Base-by-base conservation (phyloP, 2,797 vertebrate species). In the Anas flavirostris region DNA sequence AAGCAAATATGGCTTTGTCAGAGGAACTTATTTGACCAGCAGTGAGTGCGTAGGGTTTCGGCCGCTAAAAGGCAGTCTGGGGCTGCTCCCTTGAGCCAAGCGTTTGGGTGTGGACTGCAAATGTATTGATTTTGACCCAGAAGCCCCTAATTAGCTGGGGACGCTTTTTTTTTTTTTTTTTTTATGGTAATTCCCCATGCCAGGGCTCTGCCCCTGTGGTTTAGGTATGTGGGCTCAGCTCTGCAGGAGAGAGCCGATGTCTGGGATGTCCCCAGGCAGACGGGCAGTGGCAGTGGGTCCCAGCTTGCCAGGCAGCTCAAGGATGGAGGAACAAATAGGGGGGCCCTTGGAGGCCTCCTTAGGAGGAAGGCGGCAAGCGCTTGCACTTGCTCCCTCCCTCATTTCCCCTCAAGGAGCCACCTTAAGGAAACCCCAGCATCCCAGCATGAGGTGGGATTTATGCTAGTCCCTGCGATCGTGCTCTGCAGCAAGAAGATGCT, bases 231-330 rank as follows among this genome's bases (percentile, higher is more conserved):
- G 7, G 44, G 52, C 86, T 90, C 35, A 46, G 77, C 37, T 7
- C 58, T 53, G 66, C 2, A 2, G 62, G 44, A 76, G 67, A 55
- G 31, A 1, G 0, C 55, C 69, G 81, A 53, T 21, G 50, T 48
- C 66, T 1, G 0, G 15, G 37, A 3, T 3, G 3, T 56, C 50
- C 25, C 56, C 0, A 0, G 62, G 66, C 60, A 86, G 43, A 46
- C 0, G 3, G 50, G 21, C 76, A 46, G 41, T 3, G 12, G 41
- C 50, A 73, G 68, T 0, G 0, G 9, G 29, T 67, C 10, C 33
- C 41, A 52, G 72, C 8, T 81, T 15, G 39, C 33, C 50, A 70
- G 46, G 14, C 29, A 12, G 43, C 67, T 66, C 39, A 48, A 59
- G 53, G 55, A 67, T 16, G 31, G 31, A 70, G 70, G 44, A 90